Percentiles rank a stretch among this genome's conserved stretches.
Evolutionary conservation across 2,888 invertebrate genomes (phyloP).

Genomic region (Aphodius sticticus): DNA sequence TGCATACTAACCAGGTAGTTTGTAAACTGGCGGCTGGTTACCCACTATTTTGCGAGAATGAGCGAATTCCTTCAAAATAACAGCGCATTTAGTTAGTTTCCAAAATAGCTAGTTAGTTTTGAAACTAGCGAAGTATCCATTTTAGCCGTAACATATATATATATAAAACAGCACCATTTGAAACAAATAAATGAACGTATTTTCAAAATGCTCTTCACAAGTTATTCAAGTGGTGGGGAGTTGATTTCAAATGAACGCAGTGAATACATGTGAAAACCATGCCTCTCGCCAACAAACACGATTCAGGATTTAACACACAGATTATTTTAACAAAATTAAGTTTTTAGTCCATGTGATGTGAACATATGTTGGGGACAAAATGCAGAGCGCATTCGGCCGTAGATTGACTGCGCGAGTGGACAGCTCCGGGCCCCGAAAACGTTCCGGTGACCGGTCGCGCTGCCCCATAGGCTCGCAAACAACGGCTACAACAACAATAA

Average conservation of each 20-base stretch:
- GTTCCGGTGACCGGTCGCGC: slow-evolving; percentile 4
- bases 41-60: too few relatives aligned
- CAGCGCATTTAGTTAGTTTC: too few relatives aligned
- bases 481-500: neutral
- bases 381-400: neutral
- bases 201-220: too few relatives aligned
- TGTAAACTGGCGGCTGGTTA: too few relatives aligned
- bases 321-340: slow-evolving; percentile 4
- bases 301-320: neutral
- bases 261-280: neutral
- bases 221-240: too few relatives aligned
- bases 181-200: too few relatives aligned
- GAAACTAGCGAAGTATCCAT: too few relatives aligned
- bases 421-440: neutral
- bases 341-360: neutral
- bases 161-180: too few relatives aligned
- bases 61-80: too few relatives aligned
- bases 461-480: neutral
- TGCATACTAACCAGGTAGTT: too few relatives aligned
- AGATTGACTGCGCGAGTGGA: neutral
- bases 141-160: too few relatives aligned
- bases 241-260: neutral
- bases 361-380: neutral
- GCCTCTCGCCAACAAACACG: neutral
- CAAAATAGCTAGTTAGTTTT: too few relatives aligned